phyloP scores from a whole-genome alignment of 2,113 vertebrate species.

The Laticauda laticaudata region DNA sequence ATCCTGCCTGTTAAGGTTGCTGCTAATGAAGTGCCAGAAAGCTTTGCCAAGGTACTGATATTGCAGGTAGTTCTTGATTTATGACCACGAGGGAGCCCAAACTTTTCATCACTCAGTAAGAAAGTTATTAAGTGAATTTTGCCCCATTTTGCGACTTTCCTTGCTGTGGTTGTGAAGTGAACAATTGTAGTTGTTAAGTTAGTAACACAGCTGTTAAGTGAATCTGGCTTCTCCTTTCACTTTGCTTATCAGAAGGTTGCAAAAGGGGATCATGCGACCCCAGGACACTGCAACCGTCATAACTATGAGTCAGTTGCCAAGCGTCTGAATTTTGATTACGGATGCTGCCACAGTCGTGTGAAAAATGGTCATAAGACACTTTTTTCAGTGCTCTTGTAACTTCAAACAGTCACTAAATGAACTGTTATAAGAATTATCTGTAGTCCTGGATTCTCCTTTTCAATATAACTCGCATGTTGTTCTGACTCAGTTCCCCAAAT shows the following conservation, averaged over 20 bases:
- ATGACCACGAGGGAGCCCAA: background rate
- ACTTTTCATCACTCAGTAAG: background rate
- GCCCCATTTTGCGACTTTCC: background rate
- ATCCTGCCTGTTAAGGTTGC: background rate
- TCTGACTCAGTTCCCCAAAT: too few species aligned
- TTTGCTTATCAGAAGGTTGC: too few species aligned
- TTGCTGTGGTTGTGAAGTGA: background rate
- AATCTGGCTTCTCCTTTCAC: background rate
- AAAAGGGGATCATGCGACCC: background rate
- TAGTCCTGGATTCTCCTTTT: background rate
- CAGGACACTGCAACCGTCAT: background rate
- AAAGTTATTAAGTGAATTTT: background rate
- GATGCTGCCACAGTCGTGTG: background rate
- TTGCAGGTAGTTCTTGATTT: background rate
- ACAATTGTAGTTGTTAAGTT: too few species aligned
- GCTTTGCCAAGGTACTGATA: background rate
- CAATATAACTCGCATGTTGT: background rate
- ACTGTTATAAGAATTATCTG: background rate
- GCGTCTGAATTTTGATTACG: background rate
- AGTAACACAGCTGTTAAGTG: background rate
- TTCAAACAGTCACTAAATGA: background rate
- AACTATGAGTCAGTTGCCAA: background rate
- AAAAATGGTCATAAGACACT: background rate
- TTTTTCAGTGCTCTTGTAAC: background rate
- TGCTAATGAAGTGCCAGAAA: background rate